These are phyloP conservation scores for Monochamus saltuarius DNA, from an alignment of 1,140 invertebrate genomes.

Conservation along the genomic window DNA sequence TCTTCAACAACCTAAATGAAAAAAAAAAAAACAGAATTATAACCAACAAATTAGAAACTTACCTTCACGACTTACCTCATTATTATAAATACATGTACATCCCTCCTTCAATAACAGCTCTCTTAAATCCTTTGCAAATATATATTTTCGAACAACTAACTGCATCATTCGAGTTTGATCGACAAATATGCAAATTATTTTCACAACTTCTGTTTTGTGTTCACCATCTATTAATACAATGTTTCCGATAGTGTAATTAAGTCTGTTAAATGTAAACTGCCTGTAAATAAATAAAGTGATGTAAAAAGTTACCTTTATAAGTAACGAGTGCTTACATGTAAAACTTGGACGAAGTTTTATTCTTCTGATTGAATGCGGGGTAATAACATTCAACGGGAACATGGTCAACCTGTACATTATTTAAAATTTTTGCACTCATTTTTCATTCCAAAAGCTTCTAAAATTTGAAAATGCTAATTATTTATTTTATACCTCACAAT, in stretches of 20 bases:
- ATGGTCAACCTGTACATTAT: too few species aligned
- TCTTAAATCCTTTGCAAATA: slow-evolving; percentile 11
- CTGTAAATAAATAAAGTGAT: too few species aligned
- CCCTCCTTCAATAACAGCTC: not conserved
- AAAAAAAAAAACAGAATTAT: not conserved
- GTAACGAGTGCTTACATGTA: too few species aligned
- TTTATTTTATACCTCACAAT: too few species aligned
- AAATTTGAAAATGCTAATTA: too few species aligned
- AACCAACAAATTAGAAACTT: not conserved
- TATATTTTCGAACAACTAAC: slow-evolving; percentile 5
- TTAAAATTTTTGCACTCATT: too few species aligned
- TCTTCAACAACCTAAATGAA: slow-evolving; percentile 7
- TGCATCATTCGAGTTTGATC: not conserved
- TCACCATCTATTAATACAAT: not conserved
- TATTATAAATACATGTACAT: not conserved
- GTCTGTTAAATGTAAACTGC: too few species aligned
- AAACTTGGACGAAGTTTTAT: too few species aligned
- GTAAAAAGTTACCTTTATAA: too few species aligned
- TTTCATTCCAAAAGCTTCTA: too few species aligned
- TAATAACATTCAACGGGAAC: too few species aligned
- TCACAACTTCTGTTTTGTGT: not conserved
- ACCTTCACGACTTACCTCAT: slow-evolving; percentile 4
- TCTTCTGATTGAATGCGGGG: too few species aligned
- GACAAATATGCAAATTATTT: not conserved
- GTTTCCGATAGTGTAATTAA: not conserved